A percentile compares a stretch with the other conserved stretches of the same genome.
Conservation (phyloP, 2,113 vertebrate species). For the Leucopsar rothschildi region DNA sequence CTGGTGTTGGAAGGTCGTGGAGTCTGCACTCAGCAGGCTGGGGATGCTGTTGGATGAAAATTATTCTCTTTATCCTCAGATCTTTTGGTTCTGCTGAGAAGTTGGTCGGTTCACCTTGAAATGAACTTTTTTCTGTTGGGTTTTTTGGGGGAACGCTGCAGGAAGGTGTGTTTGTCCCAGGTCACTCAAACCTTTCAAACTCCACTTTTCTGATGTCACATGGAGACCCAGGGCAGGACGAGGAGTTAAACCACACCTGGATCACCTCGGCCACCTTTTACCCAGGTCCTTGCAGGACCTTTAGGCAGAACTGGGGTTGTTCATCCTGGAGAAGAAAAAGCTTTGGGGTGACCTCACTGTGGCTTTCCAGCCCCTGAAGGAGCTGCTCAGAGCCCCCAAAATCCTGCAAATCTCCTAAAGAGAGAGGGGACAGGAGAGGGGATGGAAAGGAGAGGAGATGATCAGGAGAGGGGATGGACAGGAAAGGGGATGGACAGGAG, state of each 20-base stretch:
- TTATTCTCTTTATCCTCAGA: background rate
- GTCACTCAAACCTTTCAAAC: background rate
- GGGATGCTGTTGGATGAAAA: background rate
- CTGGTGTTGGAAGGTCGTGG: background rate
- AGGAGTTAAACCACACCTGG: background rate
- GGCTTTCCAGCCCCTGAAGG: background rate
- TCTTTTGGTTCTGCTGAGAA: background rate
- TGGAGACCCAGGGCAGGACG: background rate
- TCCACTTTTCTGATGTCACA: fast-evolving
- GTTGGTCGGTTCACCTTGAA: background rate
- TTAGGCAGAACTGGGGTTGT: background rate
- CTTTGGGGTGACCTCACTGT: background rate
- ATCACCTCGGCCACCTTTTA: background rate
- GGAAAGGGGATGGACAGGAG: too few species aligned
- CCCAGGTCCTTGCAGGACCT: background rate
- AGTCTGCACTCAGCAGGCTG: fast-evolving
- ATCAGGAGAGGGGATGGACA: too few species aligned
- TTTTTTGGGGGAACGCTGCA: fast-evolving
- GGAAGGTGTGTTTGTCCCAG: background rate
- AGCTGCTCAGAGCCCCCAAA: background rate
- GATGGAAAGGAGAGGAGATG: too few species aligned
- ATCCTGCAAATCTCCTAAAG: too few species aligned
- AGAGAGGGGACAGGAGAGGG: too few species aligned
- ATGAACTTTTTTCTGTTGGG: background rate
- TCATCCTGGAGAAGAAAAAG: background rate